Percentiles rank a stretch among this genome's conserved stretches.
phyloP scores from a whole-genome alignment of 2,888 invertebrate genomes.

The Aleiodes leptofemur region DNA sequence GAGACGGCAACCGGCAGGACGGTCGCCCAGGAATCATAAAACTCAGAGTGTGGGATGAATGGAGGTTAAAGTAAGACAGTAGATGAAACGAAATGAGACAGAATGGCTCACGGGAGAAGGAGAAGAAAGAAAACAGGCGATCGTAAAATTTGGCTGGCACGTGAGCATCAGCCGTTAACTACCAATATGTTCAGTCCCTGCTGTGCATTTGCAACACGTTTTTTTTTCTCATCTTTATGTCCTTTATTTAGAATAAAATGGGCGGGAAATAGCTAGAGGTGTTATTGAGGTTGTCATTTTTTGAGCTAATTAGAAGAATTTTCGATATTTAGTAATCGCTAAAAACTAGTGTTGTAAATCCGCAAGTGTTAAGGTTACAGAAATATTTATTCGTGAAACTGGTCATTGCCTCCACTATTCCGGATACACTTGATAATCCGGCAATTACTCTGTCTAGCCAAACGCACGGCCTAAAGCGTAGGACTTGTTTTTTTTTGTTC shows the following conservation, averaged over 20 bases:
- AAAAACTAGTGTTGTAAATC: not conserved
- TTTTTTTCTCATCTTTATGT: not conserved
- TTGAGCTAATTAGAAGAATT: too few species aligned
- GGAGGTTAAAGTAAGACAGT: slow-evolving; percentile 15
- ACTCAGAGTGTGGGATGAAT: slow-evolving; percentile 26
- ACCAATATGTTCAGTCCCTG: slow-evolving; percentile 28
- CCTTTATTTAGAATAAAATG: too few species aligned
- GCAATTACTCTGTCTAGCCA: slow-evolving; percentile 29
- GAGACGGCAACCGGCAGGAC: slow-evolving; percentile 9
- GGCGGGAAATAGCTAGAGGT: too few species aligned
- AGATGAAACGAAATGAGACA: too few species aligned
- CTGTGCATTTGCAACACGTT: slow-evolving; percentile 21
- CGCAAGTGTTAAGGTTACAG: not conserved
- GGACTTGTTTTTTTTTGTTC: slow-evolving; percentile 9
- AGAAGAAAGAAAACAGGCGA: not conserved
- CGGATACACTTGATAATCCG: slow-evolving; percentile 32
- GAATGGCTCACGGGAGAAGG: not conserved
- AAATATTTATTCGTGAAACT: slow-evolving; percentile 25
- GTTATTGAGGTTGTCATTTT: too few species aligned
- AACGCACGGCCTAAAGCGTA: slow-evolving; percentile 1
- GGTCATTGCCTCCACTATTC: slow-evolving; percentile 18
- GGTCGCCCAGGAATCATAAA: slow-evolving; percentile 31
- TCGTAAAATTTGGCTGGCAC: slow-evolving; percentile 35
- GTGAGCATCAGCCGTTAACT: slow-evolving; percentile 33
- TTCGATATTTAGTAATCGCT: not conserved